Conservation (phyloP, 2,797 vertebrate species). For the Limnodromus scolopaceus region DNA sequence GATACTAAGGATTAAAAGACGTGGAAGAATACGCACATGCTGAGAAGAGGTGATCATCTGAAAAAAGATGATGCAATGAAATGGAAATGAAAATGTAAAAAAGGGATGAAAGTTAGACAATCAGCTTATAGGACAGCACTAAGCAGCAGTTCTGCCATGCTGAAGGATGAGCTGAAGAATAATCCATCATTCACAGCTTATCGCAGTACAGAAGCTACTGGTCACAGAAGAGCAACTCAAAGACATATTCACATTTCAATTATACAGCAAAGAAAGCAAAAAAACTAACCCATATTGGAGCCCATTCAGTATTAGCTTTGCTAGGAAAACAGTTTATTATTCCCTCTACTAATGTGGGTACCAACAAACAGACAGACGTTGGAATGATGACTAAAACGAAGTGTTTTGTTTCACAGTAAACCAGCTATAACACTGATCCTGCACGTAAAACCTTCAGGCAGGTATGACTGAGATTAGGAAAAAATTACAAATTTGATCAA, state of each 20-base stretch:
- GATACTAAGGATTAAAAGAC: background rate
- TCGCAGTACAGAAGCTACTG: accelerated
- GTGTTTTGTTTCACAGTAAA: background rate
- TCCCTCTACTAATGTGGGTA: background rate
- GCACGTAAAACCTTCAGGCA: background rate
- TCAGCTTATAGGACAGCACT: background rate
- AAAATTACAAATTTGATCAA: background rate
- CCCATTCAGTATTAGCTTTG: background rate
- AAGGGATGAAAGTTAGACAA: background rate
- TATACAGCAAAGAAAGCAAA: background rate
- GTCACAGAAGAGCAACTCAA: background rate
- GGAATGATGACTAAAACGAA: accelerated
- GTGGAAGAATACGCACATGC: accelerated
- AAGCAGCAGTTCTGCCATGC: background rate
- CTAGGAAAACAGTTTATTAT: background rate
- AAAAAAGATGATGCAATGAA: background rate
- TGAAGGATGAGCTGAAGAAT: background rate
- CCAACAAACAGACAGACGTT: background rate
- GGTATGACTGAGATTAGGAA: background rate
- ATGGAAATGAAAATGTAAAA: background rate
- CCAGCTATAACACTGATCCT: background rate
- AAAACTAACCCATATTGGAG: background rate
- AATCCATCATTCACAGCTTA: background rate
- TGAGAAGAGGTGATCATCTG: background rate
- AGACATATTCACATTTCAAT: background rate